Evolutionary conservation across 2,113 vertebrate species (phyloP).

Genomic region (Chamaea fasciata): DNA sequence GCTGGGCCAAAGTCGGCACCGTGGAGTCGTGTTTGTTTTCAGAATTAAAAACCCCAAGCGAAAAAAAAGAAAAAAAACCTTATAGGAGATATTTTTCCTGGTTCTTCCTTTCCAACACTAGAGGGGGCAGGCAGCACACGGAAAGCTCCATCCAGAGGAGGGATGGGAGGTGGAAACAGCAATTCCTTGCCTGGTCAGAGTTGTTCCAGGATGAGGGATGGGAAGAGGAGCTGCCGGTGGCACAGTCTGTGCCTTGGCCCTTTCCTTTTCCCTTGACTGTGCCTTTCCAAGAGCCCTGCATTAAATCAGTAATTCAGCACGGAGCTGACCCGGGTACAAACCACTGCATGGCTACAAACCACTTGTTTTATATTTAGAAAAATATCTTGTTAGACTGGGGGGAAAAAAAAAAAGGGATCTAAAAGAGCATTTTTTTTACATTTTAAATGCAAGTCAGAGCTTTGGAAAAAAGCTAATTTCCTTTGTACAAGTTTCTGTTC

Average conservation of each 20-base stretch:
- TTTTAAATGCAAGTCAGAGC: neutral
- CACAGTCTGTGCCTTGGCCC: neutral
- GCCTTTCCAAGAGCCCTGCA: too few species aligned
- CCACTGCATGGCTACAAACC: neutral
- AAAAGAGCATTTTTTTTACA: neutral
- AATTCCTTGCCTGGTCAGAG: neutral
- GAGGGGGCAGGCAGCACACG: slow-evolving; percentile 27
- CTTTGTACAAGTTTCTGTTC: neutral
- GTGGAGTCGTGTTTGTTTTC: neutral
- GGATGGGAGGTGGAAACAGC: neutral
- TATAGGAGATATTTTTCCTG: neutral
- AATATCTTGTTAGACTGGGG: neutral
- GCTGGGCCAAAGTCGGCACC: neutral
- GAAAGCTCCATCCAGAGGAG: neutral
- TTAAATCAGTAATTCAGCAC: neutral
- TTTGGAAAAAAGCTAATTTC: neutral
- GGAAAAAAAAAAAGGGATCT: neutral
- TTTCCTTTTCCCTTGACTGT: neutral
- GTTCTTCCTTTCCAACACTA: neutral
- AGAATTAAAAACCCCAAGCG: rapidly evolving
- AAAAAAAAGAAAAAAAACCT: neutral
- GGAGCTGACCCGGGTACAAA: neutral
- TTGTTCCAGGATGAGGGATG: neutral
- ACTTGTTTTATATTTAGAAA: neutral
- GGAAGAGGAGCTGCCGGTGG: neutral